Evolutionary conservation across 2,888 invertebrate species (phyloP), one percentile per base, ranked within the genome.

Genomic region (Pachliopta kotzebuea): DNA sequence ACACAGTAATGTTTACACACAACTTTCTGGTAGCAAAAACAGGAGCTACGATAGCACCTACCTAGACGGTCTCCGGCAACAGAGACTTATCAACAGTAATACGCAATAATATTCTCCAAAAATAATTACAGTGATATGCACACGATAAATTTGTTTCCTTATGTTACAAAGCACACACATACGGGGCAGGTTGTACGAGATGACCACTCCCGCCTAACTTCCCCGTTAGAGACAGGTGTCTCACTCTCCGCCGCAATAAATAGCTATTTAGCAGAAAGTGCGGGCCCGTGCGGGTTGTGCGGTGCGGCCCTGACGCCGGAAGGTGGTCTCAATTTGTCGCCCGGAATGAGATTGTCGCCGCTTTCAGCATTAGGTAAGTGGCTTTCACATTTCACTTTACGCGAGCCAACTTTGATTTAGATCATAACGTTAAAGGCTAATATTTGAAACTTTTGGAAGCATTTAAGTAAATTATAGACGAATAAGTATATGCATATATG

Each of bases 251-350:
- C 83, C 88, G 80, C 88, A 88, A 88, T 84, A 86, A 88, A 90
- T 85, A 86, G 88, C 84, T 85, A 81, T 85, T 88, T 87, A 84
- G 81, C 81, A 79, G 81, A 73, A 78, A 76, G 76, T 79, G 80
- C 77, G 79, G n/a, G 81, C 78, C 72, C 71, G 70, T 74, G 78
- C 76, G 80, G 79, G 60, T 29, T 20, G 60, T 53, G 65, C 61
- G 61, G 65, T 62, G 73, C 74, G 72, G 76, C 74, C 75, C 73
- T 76, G 73, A 70, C 75, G 75, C 80, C 82, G 86, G 86, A 87
- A 88, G 87, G 84, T 86, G 88, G 85, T 85, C 85, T 81, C 88
- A 88, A 90, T 90, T 90, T 90, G 90, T 90, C 88, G 84, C 75
- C 74, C 79, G 73, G 83, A 88, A 89, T 88, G 86, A 88, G 85